Percentiles rank a stretch among this genome's conserved stretches.
Conservation (phyloP, 2,888 invertebrate species). For the Zhuqinia jingwanae region DNA sequence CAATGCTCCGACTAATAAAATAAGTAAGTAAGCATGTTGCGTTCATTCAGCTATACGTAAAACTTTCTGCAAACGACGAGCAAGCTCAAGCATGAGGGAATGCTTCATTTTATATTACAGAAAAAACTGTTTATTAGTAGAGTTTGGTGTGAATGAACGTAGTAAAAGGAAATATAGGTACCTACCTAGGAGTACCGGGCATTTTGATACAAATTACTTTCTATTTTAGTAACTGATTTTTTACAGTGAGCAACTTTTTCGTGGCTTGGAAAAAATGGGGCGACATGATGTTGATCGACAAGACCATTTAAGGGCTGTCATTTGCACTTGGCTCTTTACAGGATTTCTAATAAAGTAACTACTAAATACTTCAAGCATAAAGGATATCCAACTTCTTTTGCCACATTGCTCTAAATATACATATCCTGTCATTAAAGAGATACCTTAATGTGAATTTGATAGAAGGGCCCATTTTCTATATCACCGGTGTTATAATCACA, state of each 20-base stretch:
- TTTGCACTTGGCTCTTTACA: conserved; percentile 32
- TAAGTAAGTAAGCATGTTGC: background rate
- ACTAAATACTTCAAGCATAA: background rate
- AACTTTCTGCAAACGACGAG: background rate
- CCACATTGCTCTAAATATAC: background rate
- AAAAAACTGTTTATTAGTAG: background rate
- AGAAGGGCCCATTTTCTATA: background rate
- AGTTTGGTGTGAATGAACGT: background rate
- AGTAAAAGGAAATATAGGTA: background rate
- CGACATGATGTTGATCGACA: conserved; percentile 44
- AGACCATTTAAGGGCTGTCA: conserved; percentile 46
- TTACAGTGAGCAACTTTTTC: background rate
- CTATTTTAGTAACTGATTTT: too few relatives aligned
- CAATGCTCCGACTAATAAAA: background rate
- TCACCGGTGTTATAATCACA: background rate
- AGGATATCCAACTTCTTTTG: background rate
- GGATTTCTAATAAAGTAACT: background rate
- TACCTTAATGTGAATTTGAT: background rate
- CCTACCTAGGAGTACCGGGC: background rate
- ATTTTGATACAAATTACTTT: too few relatives aligned
- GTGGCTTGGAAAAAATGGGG: background rate
- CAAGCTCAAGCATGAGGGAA: too few relatives aligned
- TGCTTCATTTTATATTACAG: too few relatives aligned
- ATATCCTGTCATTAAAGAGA: conserved; percentile 21
- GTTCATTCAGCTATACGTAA: background rate